phyloP scores from a whole-genome alignment of 2,888 invertebrate genomes.

The Leucania comma region DNA sequence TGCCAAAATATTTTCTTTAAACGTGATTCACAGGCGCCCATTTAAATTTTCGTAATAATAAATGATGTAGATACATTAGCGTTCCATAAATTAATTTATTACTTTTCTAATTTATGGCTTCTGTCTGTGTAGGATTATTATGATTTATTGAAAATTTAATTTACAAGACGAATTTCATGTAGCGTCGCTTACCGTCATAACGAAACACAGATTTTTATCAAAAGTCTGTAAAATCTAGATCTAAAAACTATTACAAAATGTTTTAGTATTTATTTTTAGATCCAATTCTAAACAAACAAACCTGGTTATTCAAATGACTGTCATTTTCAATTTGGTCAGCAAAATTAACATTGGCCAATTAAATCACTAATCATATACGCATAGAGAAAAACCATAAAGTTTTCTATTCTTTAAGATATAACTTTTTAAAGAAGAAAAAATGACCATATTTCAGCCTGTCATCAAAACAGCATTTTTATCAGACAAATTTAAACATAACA shows the following conservation, averaged over 20 bases:
- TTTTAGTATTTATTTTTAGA: too few species aligned
- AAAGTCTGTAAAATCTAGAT: neutral
- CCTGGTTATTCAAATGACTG: constrained; percentile 1
- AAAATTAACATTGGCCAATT: neutral
- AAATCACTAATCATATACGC: neutral
- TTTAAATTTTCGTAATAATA: constrained; percentile 24
- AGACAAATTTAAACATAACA: neutral
- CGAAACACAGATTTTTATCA: neutral
- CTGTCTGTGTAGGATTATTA: constrained; percentile 2
- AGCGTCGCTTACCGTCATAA: neutral
- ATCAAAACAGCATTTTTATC: neutral
- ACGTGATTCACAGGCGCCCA: constrained; percentile 17
- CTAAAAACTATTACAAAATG: neutral
- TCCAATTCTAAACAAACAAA: neutral
- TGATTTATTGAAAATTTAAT: constrained; percentile 38
- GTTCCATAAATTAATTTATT: constrained; percentile 48
- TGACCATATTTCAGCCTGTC: neutral
- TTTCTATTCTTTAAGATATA: too few species aligned
- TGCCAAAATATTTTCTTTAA: constrained; percentile 21
- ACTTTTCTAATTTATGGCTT: constrained; percentile 20
- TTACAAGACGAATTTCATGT: constrained; percentile 6
- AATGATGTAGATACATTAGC: constrained; percentile 25
- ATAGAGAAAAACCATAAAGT: neutral
- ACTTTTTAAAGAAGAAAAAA: neutral
- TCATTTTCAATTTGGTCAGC: neutral